Percentiles rank a stretch among this genome's conserved stretches.
These are phyloP conservation scores for Drosophila repletoides DNA, from an alignment of 1,140 invertebrate genomes.

Conservation along the genomic window DNA sequence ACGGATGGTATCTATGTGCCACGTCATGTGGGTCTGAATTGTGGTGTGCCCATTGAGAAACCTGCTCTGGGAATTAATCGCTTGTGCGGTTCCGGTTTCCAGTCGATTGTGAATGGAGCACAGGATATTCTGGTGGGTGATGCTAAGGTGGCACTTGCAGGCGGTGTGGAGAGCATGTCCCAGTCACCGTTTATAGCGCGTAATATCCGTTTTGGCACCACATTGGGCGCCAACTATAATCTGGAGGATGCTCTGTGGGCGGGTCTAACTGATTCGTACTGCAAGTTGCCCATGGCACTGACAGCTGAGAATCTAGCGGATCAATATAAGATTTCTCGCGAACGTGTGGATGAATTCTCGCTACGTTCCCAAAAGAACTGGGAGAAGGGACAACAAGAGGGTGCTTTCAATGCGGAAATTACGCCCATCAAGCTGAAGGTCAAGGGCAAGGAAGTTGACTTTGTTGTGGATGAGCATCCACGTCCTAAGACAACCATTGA, in stretches of 20 bases:
- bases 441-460: conserved; percentile 90
- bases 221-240: conserved; percentile 89
- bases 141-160: conserved; percentile 94
- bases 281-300: conserved; percentile 96
- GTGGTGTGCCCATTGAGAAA: conserved; percentile 91
- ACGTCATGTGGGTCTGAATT: conserved; percentile 92
- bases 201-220: conserved; percentile 95
- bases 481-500: conserved; percentile 93
- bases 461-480: conserved; percentile 97
- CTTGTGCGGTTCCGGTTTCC: conserved; percentile 97
- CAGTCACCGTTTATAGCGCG: conserved; percentile 95
- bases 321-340: conserved; percentile 92
- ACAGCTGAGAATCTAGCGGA: conserved; percentile 98
- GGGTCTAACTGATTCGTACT: conserved; percentile 94
- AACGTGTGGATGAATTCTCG: conserved; percentile 95
- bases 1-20: conserved; percentile 94
- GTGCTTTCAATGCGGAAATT: conserved; percentile 95
- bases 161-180: conserved; percentile 98
- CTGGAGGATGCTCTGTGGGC: conserved; percentile 97
- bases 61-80: conserved; percentile 94
- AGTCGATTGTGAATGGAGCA: conserved; percentile 94
- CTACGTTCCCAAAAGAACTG: conserved; percentile 92
- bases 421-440: conserved; percentile 92
- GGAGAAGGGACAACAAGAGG: conserved; percentile 93
- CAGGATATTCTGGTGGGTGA: conserved; percentile 95